Percentiles rank a stretch among this genome's conserved stretches.
Conservation (phyloP, 2,888 invertebrate species). For the Branchinecta sandiegonensis region DNA sequence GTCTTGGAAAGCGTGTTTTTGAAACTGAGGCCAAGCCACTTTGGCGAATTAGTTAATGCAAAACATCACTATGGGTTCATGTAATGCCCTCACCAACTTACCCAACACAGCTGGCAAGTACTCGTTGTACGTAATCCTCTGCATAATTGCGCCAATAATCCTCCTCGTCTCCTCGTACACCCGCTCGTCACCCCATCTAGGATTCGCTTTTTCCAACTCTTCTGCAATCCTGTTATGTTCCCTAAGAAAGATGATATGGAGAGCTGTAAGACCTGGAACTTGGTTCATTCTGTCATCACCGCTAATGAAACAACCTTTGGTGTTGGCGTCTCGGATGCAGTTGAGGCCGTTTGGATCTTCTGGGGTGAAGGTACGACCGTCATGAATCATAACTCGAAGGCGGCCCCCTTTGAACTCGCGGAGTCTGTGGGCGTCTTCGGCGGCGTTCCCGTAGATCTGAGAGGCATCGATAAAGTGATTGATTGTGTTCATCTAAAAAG, state of each 20-base stretch:
- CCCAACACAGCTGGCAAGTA: slow-evolving; percentile 64
- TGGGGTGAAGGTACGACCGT: slow-evolving; percentile 40
- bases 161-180: slow-evolving; percentile 61
- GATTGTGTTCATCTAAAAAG: slow-evolving; percentile 45
- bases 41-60: no score
- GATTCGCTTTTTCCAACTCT: slow-evolving; percentile 47
- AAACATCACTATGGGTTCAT: no score
- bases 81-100: slow-evolving; percentile 30
- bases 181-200: slow-evolving; percentile 62
- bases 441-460: slow-evolving; percentile 60
- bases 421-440: slow-evolving; percentile 48
- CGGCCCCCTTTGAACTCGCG: slow-evolving; percentile 50
- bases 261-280: slow-evolving; percentile 64
- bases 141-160: slow-evolving; percentile 66
- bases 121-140: slow-evolving; percentile 70
- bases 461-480: slow-evolving; percentile 63
- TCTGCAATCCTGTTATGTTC: slow-evolving; percentile 66
- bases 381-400: slow-evolving; percentile 15
- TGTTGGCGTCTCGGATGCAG: slow-evolving; percentile 47
- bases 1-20: no score
- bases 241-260: slow-evolving; percentile 69
- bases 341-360: slow-evolving; percentile 41
- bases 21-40: no score
- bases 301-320: slow-evolving; percentile 58
- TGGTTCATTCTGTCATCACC: slow-evolving; percentile 62